Conservation (phyloP, 2,797 vertebrate species). For the Tamandua tetradactyla region DNA sequence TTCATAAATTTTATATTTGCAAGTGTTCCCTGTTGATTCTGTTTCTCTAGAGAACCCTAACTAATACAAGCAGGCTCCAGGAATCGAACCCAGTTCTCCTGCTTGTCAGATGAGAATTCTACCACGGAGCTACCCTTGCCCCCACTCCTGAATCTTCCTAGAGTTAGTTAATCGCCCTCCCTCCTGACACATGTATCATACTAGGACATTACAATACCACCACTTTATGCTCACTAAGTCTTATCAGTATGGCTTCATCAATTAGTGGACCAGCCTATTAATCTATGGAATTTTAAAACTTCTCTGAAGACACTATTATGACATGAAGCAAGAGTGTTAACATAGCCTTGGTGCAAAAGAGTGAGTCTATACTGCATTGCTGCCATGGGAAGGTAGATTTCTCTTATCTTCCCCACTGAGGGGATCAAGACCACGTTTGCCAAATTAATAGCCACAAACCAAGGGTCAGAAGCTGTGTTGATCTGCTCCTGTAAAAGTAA, state of each 20-base stretch:
- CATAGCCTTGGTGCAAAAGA: background rate
- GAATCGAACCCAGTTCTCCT: no score
- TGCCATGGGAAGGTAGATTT: rapidly evolving
- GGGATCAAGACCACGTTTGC: background rate
- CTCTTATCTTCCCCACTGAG: background rate
- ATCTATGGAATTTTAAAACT: background rate
- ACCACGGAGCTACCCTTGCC: no score
- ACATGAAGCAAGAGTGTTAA: background rate
- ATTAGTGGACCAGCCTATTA: background rate
- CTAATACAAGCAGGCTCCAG: no score
- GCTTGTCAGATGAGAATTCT: no score
- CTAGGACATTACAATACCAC: no score
- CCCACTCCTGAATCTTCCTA: background rate
- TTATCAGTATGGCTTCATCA: background rate
- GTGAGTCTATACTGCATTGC: no score
- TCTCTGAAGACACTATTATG: background rate
- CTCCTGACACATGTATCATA: background rate
- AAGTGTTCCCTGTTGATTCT: no score
- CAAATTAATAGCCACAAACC: background rate
- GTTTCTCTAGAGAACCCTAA: no score
- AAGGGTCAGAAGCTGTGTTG: background rate
- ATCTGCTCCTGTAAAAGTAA: background rate
- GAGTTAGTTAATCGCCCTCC: background rate
- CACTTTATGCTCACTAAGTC: background rate
- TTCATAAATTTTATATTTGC: no score